These are phyloP conservation scores for Colletes collaris DNA, from an alignment of 2,888 invertebrate species.

Conservation along the genomic window DNA sequence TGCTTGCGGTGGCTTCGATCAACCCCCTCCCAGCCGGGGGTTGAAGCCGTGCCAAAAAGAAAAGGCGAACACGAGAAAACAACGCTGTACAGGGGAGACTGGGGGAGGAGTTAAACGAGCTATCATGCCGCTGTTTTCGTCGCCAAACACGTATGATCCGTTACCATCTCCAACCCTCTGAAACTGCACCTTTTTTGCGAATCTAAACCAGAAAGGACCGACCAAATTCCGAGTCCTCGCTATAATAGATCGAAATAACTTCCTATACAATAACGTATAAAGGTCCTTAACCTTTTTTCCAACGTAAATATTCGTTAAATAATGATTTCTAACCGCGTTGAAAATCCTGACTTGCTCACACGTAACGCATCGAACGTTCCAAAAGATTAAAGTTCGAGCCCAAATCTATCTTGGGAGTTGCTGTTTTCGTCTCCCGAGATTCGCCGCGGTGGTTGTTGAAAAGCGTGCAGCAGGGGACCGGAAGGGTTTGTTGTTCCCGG, in stretches of 20 bases:
- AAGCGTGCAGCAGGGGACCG: constrained; percentile 15
- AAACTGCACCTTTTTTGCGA: background rate
- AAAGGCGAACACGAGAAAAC: constrained; percentile 33
- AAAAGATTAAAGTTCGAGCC: no score
- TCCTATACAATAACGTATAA: no score
- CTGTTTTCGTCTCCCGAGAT: background rate
- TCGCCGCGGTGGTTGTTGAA: background rate
- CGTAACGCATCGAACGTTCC: no score
- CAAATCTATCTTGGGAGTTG: background rate
- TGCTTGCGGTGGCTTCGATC: constrained; percentile 18
- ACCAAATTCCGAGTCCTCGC: no score
- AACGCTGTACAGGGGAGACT: constrained; percentile 15
- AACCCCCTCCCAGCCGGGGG: constrained; percentile 16
- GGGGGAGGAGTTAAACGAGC: constrained; percentile 69
- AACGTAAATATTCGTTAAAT: no score
- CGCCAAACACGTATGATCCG: constrained; percentile 71
- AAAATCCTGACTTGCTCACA: no score
- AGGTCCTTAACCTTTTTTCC: no score
- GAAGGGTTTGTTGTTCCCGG: constrained; percentile 30
- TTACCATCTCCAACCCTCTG: constrained; percentile 46
- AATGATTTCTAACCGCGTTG: no score
- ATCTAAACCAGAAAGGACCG: no score
- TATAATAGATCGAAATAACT: no score
- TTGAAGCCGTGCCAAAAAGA: constrained; percentile 54
- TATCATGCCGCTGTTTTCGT: constrained; percentile 73